Percentiles rank a stretch among this genome's conserved stretches.
Conservation (phyloP, 2,888 invertebrate genomes). For the Cynaeus angustus region DNA sequence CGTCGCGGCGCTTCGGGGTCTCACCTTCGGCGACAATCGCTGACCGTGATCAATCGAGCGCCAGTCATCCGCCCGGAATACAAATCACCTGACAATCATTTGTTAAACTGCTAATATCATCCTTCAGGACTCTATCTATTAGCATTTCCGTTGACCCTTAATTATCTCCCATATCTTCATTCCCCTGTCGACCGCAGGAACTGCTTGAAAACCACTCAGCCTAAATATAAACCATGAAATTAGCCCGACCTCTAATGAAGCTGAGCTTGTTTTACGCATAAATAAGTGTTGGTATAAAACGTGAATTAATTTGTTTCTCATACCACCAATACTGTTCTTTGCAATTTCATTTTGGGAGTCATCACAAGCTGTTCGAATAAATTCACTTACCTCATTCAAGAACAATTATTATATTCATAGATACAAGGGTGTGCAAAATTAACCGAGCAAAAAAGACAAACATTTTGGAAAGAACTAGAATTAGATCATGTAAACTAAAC, state of each 20-base stretch:
- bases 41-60: conserved; percentile 65
- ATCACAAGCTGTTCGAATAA: not conserved
- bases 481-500: no score
- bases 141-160: conserved; percentile 61
- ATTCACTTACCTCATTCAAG: no score
- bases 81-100: conserved; percentile 64
- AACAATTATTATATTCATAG: no score
- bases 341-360: conserved; percentile 5
- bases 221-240: conserved; percentile 31
- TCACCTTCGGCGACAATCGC: conserved; percentile 57
- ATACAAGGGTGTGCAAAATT: no score
- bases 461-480: no score
- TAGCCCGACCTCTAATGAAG: conserved; percentile 20
- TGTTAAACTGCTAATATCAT: conserved; percentile 64
- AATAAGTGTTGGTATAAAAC: conserved; percentile 24
- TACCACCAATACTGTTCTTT: not conserved
- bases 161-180: conserved; percentile 55
- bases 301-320: conserved; percentile 5
- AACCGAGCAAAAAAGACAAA: no score
- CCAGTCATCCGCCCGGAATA: conserved; percentile 58
- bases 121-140: conserved; percentile 63
- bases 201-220: conserved; percentile 26
- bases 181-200: conserved; percentile 16
- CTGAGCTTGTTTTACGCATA: conserved; percentile 22
- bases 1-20: conserved; percentile 14